Base-by-base conservation (phyloP, 1,140 invertebrate genomes). In the Antheraea mylitta region DNA sequence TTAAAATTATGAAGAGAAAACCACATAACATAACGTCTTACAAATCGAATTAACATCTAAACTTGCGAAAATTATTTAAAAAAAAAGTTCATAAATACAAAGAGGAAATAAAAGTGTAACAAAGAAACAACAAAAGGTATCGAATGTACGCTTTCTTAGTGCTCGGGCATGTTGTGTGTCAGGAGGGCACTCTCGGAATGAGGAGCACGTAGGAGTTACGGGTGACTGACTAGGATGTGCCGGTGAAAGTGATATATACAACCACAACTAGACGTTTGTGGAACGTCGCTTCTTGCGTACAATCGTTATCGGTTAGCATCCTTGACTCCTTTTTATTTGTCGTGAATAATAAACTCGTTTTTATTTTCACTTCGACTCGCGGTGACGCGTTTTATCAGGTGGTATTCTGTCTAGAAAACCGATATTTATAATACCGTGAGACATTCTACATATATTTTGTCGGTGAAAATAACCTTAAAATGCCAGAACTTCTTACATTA, bases 211-310 rank as follows among this genome's bases (percentile, higher is more conserved):
- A 74, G 64, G 18, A 18, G 11, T 6, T 16, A 13, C 16, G 45
- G 45, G 5, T 6, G 16, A 38, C 19, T 11, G 18, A 68, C 64
- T 64, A 71, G 69, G 66, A 73, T 69, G 73, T 67, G 18, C 65
- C 59, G 76, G 84, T 78, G 84, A 86, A 86, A 86, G 84, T 85
- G 79, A 84, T 48, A 61, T 48, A 61, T 30, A 11, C 9, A 61
- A 11, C 38, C n/a, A n/a, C n/a, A 8, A 60, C 59, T 19, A 60
- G 18, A 60, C 13, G 18, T 65, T 65, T 65, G 38, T 45, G 38
- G 64, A 65, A 53, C 42, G 30, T 64, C 19, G 36, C 18, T 48
- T 42, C 5, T 38, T 18, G 63, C 22, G 30, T 36, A 38, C n/a
- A 13, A 63, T 60, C 16, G 59, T 36, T 60, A 60, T 42, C 42